A percentile compares a stretch with the other conserved stretches of the same genome.
Evolutionary conservation across 2,888 invertebrate genomes (phyloP).

Genomic region (Campoletis raptor): DNA sequence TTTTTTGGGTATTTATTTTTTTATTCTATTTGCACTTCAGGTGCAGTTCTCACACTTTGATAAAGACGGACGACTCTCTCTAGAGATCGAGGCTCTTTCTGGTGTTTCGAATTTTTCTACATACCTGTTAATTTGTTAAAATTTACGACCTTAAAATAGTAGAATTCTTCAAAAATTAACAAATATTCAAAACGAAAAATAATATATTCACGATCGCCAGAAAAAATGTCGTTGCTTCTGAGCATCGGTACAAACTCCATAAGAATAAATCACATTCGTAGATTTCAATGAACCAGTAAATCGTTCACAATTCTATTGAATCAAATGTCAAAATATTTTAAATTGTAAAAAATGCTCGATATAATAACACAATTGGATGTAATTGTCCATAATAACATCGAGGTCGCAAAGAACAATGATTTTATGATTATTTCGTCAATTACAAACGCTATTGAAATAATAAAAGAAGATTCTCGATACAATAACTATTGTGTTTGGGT

Average conservation of each 20-base stretch:
- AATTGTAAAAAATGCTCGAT: background rate
- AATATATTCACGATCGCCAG: background rate
- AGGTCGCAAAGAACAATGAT: background rate
- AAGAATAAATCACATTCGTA: background rate
- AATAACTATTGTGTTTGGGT: conserved; percentile 58
- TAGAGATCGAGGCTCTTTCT: background rate
- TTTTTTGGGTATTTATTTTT: conserved; percentile 9
- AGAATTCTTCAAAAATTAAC: background rate
- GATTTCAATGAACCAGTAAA: background rate
- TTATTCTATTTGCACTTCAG: conserved; percentile 74
- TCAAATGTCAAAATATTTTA: background rate
- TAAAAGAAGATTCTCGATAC: conserved; percentile 1
- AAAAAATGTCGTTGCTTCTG: background rate
- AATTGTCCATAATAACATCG: background rate
- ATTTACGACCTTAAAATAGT: background rate
- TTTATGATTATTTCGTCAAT: background rate
- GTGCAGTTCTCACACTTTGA: conserved; percentile 76
- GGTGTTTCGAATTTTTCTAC: conserved; percentile 2
- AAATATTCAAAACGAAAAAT: background rate
- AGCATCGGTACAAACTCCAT: background rate
- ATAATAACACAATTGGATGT: background rate
- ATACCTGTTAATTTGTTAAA: conserved; percentile 3
- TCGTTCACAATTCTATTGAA: background rate
- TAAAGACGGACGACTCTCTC: conserved; percentile 26
- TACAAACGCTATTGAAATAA: background rate